phyloP scores from a whole-genome alignment of 2,888 invertebrate genomes.

The Parnassius glacialis region DNA sequence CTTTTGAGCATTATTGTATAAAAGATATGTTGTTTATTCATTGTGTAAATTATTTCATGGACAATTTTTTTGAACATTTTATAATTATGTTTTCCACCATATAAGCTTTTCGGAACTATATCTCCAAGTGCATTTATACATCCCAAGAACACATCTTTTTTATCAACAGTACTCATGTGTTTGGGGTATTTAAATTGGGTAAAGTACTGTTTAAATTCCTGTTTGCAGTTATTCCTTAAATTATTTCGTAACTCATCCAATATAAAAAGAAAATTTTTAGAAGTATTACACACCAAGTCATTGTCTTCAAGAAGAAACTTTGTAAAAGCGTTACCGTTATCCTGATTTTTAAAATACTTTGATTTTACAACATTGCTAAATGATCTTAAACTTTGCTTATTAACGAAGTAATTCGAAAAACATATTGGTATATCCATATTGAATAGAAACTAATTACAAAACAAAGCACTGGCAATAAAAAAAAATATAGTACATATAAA shows the following conservation, averaged over 20 bases:
- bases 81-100: constrained; percentile 54
- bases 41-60: constrained; percentile 52
- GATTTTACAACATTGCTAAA: constrained; percentile 53
- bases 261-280: constrained; percentile 40
- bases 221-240: constrained; percentile 42
- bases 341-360: constrained; percentile 45
- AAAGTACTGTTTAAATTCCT: constrained; percentile 59
- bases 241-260: constrained; percentile 48
- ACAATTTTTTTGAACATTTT: constrained; percentile 56
- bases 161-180: constrained; percentile 44
- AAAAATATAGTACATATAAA: not conserved
- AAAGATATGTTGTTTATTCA: constrained; percentile 62
- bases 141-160: constrained; percentile 48
- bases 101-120: constrained; percentile 57
- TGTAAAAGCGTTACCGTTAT: constrained; percentile 33
- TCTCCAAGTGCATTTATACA: constrained; percentile 49
- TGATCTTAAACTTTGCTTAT: constrained; percentile 68
- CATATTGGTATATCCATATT: constrained; percentile 52
- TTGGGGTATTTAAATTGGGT: constrained; percentile 25
- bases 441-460: not conserved
- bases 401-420: constrained; percentile 60
- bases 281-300: constrained; percentile 40
- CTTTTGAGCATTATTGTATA: constrained; percentile 43
- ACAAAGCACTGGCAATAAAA: not conserved
- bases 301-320: constrained; percentile 44